Conservation (phyloP, 2,888 invertebrate species). For the Heliconius ethilla region DNA sequence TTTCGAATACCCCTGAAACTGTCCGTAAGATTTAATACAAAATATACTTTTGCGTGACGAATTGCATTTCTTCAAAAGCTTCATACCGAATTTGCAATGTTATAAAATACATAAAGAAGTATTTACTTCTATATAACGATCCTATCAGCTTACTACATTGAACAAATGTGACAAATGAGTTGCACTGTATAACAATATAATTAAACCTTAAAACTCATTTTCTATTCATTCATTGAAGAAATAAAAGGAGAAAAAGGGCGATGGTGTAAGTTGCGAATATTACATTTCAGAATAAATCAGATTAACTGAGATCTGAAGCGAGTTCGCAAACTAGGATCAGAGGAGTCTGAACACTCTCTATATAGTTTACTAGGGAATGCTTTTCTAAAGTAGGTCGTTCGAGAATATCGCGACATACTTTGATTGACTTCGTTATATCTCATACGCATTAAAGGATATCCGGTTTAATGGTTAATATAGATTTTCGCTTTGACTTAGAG, state of each 20-base stretch:
- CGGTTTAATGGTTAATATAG: conserved; percentile 8
- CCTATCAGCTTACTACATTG: no score
- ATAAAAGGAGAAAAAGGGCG: neutral
- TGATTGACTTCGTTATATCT: conserved; percentile 19
- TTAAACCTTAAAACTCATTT: no score
- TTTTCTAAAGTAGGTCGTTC: conserved; percentile 17
- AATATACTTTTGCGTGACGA: no score
- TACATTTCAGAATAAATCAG: neutral
- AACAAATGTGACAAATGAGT: no score
- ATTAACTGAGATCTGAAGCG: conserved; percentile 12
- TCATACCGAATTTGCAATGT: no score
- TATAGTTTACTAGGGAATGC: conserved; percentile 1
- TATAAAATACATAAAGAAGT: no score
- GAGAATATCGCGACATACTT: conserved; percentile 19
- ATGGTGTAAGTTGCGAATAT: neutral
- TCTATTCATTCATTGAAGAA: neutral
- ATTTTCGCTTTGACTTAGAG: conserved; percentile 10
- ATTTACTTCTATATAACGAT: no score
- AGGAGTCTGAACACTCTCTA: neutral
- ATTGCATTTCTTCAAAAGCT: no score
- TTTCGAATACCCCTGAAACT: no score
- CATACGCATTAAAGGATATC: neutral
- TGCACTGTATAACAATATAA: no score
- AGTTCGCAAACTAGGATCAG: conserved; percentile 9
- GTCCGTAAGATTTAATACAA: no score